Percentiles rank a stretch among this genome's conserved stretches.
phyloP scores from a whole-genome alignment of 2,797 vertebrate genomes.

The Leptatherina wallacei region DNA sequence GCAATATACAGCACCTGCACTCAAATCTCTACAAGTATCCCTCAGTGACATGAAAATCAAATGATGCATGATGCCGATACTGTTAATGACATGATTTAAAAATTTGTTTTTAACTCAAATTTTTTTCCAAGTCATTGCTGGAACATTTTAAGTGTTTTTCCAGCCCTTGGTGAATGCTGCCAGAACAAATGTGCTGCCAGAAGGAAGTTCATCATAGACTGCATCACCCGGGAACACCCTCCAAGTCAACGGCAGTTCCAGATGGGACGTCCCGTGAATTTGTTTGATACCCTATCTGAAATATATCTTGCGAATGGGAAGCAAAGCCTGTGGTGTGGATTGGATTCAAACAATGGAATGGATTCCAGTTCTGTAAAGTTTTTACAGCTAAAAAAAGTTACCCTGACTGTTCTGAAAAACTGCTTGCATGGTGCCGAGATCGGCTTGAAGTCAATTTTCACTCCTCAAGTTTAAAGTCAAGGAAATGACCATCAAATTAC shows the following conservation, averaged over 20 bases:
- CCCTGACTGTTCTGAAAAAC: background rate
- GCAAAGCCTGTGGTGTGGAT: background rate
- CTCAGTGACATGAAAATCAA: conserved; percentile 2
- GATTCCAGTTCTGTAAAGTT: background rate
- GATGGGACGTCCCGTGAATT: background rate
- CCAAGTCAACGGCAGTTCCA: background rate
- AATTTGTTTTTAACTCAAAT: no score
- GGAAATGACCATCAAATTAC: background rate
- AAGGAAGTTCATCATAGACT: conserved; percentile 1
- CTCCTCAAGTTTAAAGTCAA: background rate
- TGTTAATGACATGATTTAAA: background rate
- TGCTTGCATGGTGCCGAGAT: background rate
- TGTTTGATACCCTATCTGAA: background rate
- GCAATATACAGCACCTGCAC: conserved; percentile 1
- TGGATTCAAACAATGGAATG: background rate
- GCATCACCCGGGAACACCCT: background rate
- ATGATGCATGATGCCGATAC: background rate
- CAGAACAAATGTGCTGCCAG: background rate
- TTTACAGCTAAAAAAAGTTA: background rate
- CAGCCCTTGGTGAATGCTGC: background rate
- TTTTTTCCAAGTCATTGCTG: background rate
- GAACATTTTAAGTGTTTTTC: background rate
- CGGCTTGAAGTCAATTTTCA: no score
- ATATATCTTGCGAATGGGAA: background rate
- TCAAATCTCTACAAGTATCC: background rate